Evolutionary conservation across 2,113 vertebrate species (phyloP), one percentile per base, ranked within the genome.

Genomic region (Meriones unguiculatus): DNA sequence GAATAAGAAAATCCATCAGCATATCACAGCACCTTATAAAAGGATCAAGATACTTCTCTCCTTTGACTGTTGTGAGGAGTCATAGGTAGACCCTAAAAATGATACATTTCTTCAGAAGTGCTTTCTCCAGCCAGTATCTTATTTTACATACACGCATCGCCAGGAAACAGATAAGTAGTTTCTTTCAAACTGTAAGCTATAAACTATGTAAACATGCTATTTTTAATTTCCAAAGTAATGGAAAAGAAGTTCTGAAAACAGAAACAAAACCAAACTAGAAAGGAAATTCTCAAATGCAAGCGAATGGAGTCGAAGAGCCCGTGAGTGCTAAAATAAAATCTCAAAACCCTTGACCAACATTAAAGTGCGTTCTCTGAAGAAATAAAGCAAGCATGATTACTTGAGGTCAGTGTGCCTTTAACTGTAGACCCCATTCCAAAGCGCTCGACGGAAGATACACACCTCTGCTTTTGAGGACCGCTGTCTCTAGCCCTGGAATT

Each of bases 171-270:
- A 2, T 81, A 15, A 88, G 41, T 67, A 86, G 76, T 93, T 13
- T 4, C 46, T 90, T 87, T 73, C 92, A 87, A 10, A 11, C 67
- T 80, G 24, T 72, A 70, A 65, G 91, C 86, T 94, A 70, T 38
- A 70, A 65, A 92, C 82, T 94, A 70, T 38, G 35, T 67, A 96
- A 89, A 96, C 20, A 25, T 82, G 35, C 35, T 92, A 46, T 96
- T 97, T 65, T 94, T 25, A 88, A 10, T 73, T 75, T 73, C 57
- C 32, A 93, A 95, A 89, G 54, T 94, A 97, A 93, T 86, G 75
- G 50, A 95, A 97, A 93, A 92, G 86, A 92, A 95, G 89, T 73
- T 97, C 28, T 77, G n/a, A 94, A 97, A 38, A 82, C 35, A 62
- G 38, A 24, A n/a, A 75, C 32, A 81, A n/a, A n/a, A 81, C 35